Evolutionary conservation across 1,140 invertebrate species (phyloP), one percentile per base, ranked within the genome.

Genomic region (Diachasma alloeum): DNA sequence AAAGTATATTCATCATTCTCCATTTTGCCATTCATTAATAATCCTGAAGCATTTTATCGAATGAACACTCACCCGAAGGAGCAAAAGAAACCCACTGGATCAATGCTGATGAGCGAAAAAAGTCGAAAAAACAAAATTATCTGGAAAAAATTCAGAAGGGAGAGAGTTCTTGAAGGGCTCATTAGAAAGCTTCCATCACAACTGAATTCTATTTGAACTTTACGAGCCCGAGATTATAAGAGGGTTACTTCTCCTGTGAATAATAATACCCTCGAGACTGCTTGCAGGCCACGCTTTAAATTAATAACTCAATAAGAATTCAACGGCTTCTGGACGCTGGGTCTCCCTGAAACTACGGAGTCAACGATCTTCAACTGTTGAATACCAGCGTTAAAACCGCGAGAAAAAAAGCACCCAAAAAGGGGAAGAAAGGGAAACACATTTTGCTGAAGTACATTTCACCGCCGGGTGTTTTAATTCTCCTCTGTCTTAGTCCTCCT

Each of bases 121-220:
- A 66, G n/a, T 37, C 26, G 36, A 68, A 36, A 26, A 68, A 68
- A 36, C 31, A n/a, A 68, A 39, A 37, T 17, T n/a, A 68, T 26
- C 24, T 36, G n/a, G 31, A 31, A 31, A 31, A 31, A 31, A 66
- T 13, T 4, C 1, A 15, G 4, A 17, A 39, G 31, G n/a, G 66
- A 2, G 36, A 37, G 36, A 68, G 31, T 17, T 68, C 66, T 36
- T 68, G 26, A 26, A 68, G 66, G 66, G 36, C 66, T 68, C 66
- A 68, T 68, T 68, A 68, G 66, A 37, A 13, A 26, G 59, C 26
- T 17, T 39, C 66, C 36, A 37, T 68, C 66, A 68, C 36, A 68
- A 68, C 39, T 68, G 31, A 68, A 68, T 68, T 68, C 31, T 36
- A 39, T 68, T 68, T 68, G 36, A 68, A 36, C 66, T 68, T n/a